Base-by-base conservation (phyloP, 2,113 vertebrate genomes). In the Progne subis region DNA sequence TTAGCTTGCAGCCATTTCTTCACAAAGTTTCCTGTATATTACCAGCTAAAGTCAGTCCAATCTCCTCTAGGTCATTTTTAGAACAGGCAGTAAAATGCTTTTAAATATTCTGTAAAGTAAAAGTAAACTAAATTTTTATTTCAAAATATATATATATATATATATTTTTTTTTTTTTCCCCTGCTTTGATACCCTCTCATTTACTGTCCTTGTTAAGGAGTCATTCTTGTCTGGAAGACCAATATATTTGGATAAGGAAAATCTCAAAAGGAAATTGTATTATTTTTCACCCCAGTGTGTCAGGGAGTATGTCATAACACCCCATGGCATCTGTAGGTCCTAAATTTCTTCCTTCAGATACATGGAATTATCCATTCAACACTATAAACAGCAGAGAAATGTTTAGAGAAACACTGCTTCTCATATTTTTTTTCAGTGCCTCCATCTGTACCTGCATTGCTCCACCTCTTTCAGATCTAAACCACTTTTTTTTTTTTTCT, bases 51-150 rank as follows among this genome's bases (percentile, higher is more conserved):
- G 94, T 94, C 82, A 93, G 95, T 95, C 82, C 69, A 46, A 70
- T 95, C 64, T 95, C 79, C 71, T 94, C 83, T 92, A 86, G 68
- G 80, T 93, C 32, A 89, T 93, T 88, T 97, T 94, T 87, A 96
- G 94, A 95, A 83, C 61, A 92, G 92, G 95, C 64, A 91, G 92
- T 94, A 96, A 91, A 93, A 96, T 96, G 79, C 97, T 98, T 97
- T 94, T 86, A 96, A 97, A 96, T 97, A 97, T 95, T 90, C 94
- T 98, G 90, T 97, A 96, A 97, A 97, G 95, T 95, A 95, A 96
- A 87, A 98, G 94, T 96, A 93, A 97, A 98, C 97, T 97, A 98
- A 98, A 97, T 80, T 94, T 96, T 97, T 98, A 98, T 97, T 96
- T 97, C 96, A 96, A 97, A 37, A 56, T n/a, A n/a, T n/a, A n/a